Conservation (phyloP, 2,888 invertebrate species). For the Meteorus colon region DNA sequence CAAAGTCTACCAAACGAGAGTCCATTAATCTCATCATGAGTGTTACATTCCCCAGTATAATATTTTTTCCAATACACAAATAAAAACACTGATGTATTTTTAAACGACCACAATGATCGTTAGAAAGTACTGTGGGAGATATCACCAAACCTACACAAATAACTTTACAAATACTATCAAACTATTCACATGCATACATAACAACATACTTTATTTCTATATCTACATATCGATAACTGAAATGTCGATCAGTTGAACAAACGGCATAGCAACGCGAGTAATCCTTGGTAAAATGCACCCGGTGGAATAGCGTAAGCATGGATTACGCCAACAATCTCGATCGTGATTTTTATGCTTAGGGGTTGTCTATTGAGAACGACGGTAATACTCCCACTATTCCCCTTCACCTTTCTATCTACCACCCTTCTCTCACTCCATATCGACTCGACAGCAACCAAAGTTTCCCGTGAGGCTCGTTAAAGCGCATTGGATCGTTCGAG, state of each 20-base stretch:
- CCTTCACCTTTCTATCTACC: background rate
- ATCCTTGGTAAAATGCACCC: slow-evolving; percentile 31
- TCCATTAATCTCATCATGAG: too few species aligned
- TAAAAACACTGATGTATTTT: background rate
- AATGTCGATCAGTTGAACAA: slow-evolving; percentile 38
- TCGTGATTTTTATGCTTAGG: slow-evolving; percentile 37
- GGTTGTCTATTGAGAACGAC: slow-evolving; percentile 19
- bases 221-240: background rate
- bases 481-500: slow-evolving; percentile 23
- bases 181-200: background rate
- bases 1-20: too few species aligned
- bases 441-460: slow-evolving; percentile 29
- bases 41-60: too few species aligned
- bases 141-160: background rate
- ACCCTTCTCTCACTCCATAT: background rate
- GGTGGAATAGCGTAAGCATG: slow-evolving; percentile 14
- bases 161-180: background rate
- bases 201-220: background rate
- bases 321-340: slow-evolving; percentile 40
- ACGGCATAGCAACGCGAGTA: slow-evolving; percentile 21
- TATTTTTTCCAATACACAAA: background rate
- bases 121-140: background rate
- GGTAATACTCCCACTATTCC: slow-evolving; percentile 1
- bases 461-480: slow-evolving; percentile 37
- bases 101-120: background rate